phyloP scores from a whole-genome alignment of 2,888 invertebrate species.

The Laothoe populi region DNA sequence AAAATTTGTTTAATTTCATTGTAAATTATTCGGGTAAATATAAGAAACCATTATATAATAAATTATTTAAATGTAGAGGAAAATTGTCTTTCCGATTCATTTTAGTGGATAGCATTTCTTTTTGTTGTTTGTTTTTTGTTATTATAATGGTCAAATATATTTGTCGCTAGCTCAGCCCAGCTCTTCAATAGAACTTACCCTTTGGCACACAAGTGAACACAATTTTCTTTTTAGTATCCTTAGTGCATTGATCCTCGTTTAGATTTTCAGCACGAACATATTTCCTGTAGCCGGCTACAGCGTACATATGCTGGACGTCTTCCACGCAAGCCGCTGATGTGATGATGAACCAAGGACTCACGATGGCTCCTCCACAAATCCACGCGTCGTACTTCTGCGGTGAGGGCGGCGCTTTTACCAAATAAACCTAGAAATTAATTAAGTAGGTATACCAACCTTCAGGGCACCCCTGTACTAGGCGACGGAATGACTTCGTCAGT shows the following conservation, averaged over 20 bases:
- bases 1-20: too few species aligned
- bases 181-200: conserved; percentile 38
- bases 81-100: too few species aligned
- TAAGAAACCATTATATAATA: too few species aligned
- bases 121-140: too few species aligned
- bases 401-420: conserved; percentile 40
- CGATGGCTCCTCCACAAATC: conserved; percentile 53
- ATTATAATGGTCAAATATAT: too few species aligned
- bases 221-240: conserved; percentile 51
- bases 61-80: too few species aligned
- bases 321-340: conserved; percentile 54
- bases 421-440: conserved; percentile 42
- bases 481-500: too few species aligned
- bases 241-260: conserved; percentile 47
- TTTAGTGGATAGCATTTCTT: too few species aligned
- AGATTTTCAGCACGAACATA: conserved; percentile 45
- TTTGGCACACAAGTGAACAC: conserved; percentile 51
- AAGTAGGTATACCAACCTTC: too few species aligned
- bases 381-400: conserved; percentile 43
- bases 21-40: too few species aligned
- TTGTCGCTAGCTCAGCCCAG: background rate
- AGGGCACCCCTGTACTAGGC: too few species aligned
- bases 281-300: conserved; percentile 50
- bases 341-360: conserved; percentile 38
- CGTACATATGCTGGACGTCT: conserved; percentile 49